Evolutionary conservation across 2,888 invertebrate genomes (phyloP).

Genomic region (Aleiodes leptofemur): DNA sequence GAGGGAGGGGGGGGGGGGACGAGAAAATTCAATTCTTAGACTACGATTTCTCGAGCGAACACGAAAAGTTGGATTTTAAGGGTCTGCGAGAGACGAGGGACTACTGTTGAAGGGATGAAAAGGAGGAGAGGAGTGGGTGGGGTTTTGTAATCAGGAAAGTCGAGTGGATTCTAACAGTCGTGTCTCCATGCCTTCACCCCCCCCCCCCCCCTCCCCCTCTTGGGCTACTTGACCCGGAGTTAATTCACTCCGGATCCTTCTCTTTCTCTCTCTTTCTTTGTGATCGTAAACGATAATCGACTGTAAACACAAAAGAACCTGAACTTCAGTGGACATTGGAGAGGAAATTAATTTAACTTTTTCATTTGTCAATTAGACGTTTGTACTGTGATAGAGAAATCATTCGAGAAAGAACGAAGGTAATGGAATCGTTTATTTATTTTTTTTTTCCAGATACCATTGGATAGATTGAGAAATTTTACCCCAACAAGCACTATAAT

Average conservation of each 20-base stretch:
- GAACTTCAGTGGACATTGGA: background rate
- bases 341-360: slow-evolving; percentile 28
- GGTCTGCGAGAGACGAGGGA: slow-evolving; percentile 28
- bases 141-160: slow-evolving; percentile 34
- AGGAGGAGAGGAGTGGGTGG: background rate
- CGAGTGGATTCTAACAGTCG: slow-evolving; percentile 35
- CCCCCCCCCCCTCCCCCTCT: slow-evolving; percentile 1
- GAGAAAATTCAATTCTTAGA: slow-evolving; percentile 42
- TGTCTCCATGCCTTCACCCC: slow-evolving; percentile 17
- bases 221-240: slow-evolving; percentile 39
- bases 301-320: slow-evolving; percentile 29
- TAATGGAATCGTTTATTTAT: background rate
- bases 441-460: background rate
- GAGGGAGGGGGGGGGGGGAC: background rate
- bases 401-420: background rate
- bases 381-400: background rate
- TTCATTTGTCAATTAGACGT: slow-evolving; percentile 12
- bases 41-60: slow-evolving; percentile 25
- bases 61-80: slow-evolving; percentile 41
- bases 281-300: slow-evolving; percentile 41
- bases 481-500: too few species aligned
- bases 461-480: too few species aligned
- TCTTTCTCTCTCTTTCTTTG: slow-evolving; percentile 3
- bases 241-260: slow-evolving; percentile 30
- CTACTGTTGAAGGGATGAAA: background rate